phyloP scores from a whole-genome alignment of 2,797 vertebrate genomes.

The Salarias fasciatus region DNA sequence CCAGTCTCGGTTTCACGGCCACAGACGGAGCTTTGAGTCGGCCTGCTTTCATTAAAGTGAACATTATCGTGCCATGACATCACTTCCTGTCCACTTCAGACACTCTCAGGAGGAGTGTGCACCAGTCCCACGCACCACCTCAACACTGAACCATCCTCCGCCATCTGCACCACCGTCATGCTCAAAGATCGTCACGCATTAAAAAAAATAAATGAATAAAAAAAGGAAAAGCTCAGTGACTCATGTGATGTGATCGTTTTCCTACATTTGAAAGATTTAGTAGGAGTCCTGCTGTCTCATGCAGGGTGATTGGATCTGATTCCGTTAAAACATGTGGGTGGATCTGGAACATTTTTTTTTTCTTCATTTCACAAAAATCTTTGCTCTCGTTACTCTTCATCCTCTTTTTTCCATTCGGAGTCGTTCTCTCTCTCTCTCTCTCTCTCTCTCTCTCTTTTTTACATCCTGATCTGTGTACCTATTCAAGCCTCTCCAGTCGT shows the following conservation, averaged over 20 bases:
- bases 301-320: constrained; percentile 9
- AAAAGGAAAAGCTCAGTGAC: constrained; percentile 23
- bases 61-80: constrained; percentile 55
- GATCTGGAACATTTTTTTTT: constrained; percentile 42
- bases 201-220: no score
- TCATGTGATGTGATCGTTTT: constrained; percentile 36
- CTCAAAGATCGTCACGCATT: neutral
- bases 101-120: constrained; percentile 14
- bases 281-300: constrained; percentile 17
- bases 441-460: neutral
- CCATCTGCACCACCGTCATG: neutral
- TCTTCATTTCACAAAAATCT: neutral
- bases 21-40: constrained; percentile 8
- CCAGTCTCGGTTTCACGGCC: no score
- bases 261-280: constrained; percentile 22
- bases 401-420: constrained; percentile 3
- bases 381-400: constrained; percentile 18
- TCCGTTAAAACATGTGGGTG: constrained; percentile 31
- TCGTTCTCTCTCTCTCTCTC: neutral
- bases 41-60: constrained; percentile 45
- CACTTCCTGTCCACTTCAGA: constrained; percentile 60
- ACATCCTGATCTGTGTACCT: neutral
- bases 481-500: constrained; percentile 4
- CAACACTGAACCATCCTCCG: neutral
- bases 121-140: neutral